Conservation (phyloP, 35 echinoderm and acorn worm species). For the Lytechinus pictus region DNA sequence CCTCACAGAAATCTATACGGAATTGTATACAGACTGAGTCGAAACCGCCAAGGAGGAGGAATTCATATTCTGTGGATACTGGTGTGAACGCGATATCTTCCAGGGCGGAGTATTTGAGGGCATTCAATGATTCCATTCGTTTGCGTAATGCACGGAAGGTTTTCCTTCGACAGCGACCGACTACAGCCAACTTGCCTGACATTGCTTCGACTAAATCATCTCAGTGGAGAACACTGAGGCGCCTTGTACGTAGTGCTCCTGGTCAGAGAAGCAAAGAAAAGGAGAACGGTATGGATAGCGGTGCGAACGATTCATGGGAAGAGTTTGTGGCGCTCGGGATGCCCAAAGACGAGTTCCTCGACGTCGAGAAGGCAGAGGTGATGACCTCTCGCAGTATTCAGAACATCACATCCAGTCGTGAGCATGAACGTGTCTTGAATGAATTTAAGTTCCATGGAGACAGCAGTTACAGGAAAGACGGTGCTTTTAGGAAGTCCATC, state of each 20-base stretch:
- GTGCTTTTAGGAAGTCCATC: background rate
- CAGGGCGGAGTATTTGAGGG: background rate
- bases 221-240: slow-evolving; percentile 1
- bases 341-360: background rate
- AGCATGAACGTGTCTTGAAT: slow-evolving; percentile 4
- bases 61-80: slow-evolving; percentile 6
- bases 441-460: background rate
- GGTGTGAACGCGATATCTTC: background rate
- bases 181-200: background rate
- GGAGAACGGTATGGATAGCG: background rate
- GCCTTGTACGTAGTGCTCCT: background rate
- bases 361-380: background rate
- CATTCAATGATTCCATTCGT: slow-evolving; percentile 41
- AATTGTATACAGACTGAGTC: background rate
- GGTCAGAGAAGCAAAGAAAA: background rate
- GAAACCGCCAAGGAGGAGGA: background rate
- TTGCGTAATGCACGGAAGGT: background rate
- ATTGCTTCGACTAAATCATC: background rate
- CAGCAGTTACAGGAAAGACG: background rate
- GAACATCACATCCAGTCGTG: slow-evolving; percentile 10
- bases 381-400: background rate
- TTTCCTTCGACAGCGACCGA: background rate
- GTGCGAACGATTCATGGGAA: background rate
- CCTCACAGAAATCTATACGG: background rate
- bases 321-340: slow-evolving; percentile 33